phyloP scores from a whole-genome alignment of 23 tunicate species.

The Phallusia fumigata region DNA sequence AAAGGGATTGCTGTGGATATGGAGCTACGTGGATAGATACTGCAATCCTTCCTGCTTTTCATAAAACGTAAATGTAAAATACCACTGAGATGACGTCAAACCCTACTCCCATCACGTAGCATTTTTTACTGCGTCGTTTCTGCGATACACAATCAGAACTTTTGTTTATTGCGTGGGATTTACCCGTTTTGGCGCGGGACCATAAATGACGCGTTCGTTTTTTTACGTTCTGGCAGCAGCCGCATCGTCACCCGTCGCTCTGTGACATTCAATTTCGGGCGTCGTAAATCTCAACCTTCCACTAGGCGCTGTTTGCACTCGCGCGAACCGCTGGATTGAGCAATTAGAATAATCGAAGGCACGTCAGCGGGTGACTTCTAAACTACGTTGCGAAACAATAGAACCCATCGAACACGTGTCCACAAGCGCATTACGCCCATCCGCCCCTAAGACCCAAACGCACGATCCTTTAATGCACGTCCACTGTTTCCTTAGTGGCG shows the following conservation, averaged over 20 bases:
- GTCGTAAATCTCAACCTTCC: neutral
- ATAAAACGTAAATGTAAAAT: no score
- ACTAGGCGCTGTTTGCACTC: neutral
- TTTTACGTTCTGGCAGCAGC: neutral
- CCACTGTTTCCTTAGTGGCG: no score
- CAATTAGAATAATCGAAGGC: constrained; percentile 7
- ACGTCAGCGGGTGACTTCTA: neutral
- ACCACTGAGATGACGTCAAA: no score
- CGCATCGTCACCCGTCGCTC: neutral
- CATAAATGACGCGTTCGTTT: constrained; percentile 6
- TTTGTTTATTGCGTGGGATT: no score
- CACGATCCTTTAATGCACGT: no score
- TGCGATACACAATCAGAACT: no score
- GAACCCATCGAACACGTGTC: constrained; percentile 11
- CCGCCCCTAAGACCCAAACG: neutral
- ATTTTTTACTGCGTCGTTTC: no score
- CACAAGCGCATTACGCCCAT: constrained; percentile 9
- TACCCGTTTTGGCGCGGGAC: neutral
- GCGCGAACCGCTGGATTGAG: constrained; percentile 8
- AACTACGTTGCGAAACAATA: neutral
- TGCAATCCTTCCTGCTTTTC: no score
- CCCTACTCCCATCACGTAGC: no score
- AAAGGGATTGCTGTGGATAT: no score
- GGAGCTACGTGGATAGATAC: no score
- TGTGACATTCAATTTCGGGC: neutral